Conservation (phyloP, 2,113 vertebrate genomes). For the Bubo bubo region DNA sequence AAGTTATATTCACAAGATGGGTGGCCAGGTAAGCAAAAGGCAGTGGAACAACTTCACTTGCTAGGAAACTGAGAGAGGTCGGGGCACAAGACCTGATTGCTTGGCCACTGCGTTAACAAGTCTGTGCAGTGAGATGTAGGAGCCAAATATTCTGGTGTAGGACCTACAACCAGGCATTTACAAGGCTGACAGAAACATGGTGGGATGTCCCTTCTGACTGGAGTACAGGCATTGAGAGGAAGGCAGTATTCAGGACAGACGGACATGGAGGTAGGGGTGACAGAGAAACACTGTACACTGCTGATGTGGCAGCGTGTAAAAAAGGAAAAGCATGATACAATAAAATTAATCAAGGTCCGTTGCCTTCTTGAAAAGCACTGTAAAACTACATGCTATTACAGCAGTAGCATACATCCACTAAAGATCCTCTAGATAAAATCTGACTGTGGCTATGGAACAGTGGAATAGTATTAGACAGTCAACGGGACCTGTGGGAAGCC, state of each 20-base stretch:
- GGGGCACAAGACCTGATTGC: neutral
- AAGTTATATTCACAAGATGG: neutral
- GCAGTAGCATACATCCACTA: neutral
- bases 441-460: neutral
- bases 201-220: neutral
- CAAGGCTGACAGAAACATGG: neutral
- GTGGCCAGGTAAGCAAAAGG: constrained; percentile 3
- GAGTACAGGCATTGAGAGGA: neutral
- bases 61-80: neutral
- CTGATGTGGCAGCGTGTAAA: neutral
- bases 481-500: neutral
- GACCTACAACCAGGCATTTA: neutral
- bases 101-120: accelerated
- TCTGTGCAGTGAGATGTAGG: neutral
- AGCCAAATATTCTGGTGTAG: neutral
- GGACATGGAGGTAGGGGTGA: neutral
- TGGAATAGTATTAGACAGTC: neutral
- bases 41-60: neutral
- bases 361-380: neutral
- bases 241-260: neutral
- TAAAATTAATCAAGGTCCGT: neutral
- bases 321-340: neutral
- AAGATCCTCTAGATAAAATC: neutral
- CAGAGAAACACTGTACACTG: neutral
- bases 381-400: neutral